These are phyloP conservation scores for Scleropages formosus DNA, from an alignment of 2,797 vertebrate genomes.

Conservation along the genomic window DNA sequence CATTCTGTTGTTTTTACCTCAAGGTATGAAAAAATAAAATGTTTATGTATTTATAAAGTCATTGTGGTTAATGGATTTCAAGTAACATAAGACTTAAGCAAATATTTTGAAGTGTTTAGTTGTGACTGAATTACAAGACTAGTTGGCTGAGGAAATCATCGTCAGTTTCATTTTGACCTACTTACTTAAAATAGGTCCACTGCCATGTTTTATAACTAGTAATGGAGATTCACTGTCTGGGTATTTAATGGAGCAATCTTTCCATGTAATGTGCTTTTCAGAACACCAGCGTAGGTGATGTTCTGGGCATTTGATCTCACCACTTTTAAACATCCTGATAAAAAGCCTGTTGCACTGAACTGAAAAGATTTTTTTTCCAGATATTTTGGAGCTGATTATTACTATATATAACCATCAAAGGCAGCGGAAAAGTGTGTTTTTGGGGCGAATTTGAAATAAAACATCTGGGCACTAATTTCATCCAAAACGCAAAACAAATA, in stretches of 20 bases:
- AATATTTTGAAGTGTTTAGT: constrained; percentile 46
- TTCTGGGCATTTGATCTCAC: neutral
- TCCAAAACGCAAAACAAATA: no score
- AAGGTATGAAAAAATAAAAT: constrained; percentile 11
- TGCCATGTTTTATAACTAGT: constrained; percentile 49
- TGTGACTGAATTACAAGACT: constrained; percentile 48
- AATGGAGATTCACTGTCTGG: constrained; percentile 35
- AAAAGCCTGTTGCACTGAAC: neutral
- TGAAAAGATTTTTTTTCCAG: neutral
- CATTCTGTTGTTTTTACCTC: constrained; percentile 11
- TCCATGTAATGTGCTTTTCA: neutral
- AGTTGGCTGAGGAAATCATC: constrained; percentile 44
- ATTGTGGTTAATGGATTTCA: constrained; percentile 41
- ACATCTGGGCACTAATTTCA: no score
- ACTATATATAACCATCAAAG: neutral
- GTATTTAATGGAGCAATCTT: neutral
- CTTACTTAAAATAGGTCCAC: constrained; percentile 55
- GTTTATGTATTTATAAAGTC: constrained; percentile 15
- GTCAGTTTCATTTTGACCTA: constrained; percentile 50
- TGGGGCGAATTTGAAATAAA: no score
- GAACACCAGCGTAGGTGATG: neutral
- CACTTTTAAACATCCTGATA: neutral
- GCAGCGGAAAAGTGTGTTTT: no score
- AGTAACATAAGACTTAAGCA: constrained; percentile 41
- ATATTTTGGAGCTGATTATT: neutral